Evolutionary conservation across 2,797 vertebrate genomes (phyloP).

Genomic region (Erpetoichthys calabaricus): DNA sequence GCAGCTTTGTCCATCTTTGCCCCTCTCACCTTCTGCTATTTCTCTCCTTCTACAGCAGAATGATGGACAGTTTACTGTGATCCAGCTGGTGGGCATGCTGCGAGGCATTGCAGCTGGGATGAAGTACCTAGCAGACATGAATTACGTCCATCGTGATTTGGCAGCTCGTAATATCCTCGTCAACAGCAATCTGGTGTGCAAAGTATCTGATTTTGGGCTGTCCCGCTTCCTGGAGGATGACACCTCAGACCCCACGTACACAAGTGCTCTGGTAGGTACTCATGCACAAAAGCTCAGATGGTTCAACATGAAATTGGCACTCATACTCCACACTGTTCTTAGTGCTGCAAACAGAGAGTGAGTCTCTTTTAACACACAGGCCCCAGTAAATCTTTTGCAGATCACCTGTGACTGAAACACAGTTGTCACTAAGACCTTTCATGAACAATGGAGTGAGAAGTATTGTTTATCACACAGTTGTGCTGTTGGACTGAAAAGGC

Average conservation of each 20-base stretch:
- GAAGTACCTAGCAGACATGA: conserved; percentile 94
- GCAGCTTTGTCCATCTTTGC: too few relatives aligned
- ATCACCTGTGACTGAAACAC: too few relatives aligned
- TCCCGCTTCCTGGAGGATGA: conserved; percentile 91
- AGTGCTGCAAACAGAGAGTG: too few relatives aligned
- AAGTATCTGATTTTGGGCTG: conserved; percentile 89
- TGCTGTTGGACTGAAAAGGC: too few relatives aligned
- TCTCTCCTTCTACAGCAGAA: conserved; percentile 62
- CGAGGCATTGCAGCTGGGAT: conserved; percentile 84
- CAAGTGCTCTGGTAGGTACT: conserved; percentile 75
- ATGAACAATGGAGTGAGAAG: too few relatives aligned
- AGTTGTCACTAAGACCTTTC: too few relatives aligned
- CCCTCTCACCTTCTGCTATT: too few relatives aligned
- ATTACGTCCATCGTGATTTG: conserved; percentile 88
- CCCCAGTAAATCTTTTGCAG: too few relatives aligned
- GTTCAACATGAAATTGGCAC: too few relatives aligned
- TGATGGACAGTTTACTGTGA: conserved; percentile 89
- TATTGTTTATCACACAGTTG: too few relatives aligned
- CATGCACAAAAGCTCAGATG: background rate
- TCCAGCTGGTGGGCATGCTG: conserved; percentile 93
- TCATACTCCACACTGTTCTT: too few relatives aligned
- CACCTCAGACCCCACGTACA: conserved; percentile 91
- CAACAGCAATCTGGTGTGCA: conserved; percentile 94
- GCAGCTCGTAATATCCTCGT: conserved; percentile 93
- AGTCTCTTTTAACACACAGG: too few relatives aligned